These are phyloP conservation scores for Chondrosia reniformis DNA, from an alignment of 37 sponge, comb jelly and placozoan genomes.

Conservation along the genomic window DNA sequence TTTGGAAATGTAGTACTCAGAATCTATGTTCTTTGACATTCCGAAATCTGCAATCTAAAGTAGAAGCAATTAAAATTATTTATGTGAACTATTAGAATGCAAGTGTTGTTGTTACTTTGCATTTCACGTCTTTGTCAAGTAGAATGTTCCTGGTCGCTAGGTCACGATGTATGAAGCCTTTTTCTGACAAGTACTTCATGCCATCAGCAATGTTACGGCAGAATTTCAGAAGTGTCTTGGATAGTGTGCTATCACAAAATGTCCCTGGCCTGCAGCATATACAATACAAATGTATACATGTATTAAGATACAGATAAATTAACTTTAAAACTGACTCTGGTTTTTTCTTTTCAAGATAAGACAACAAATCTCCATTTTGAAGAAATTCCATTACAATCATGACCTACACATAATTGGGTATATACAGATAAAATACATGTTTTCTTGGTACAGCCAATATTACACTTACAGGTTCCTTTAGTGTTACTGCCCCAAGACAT, in stretches of 20 bases:
- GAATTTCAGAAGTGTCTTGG: not conserved
- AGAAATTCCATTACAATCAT: constrained; percentile 1
- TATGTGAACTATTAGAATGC: not conserved
- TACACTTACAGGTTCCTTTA: not conserved
- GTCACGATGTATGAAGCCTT: not conserved
- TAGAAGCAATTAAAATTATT: not conserved
- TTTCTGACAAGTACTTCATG: not conserved
- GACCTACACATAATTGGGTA: not conserved
- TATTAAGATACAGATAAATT: too few species aligned
- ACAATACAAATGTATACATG: not conserved
- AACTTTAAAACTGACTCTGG: too few species aligned
- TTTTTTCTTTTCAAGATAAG: not conserved
- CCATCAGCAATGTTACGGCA: not conserved
- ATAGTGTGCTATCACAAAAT: not conserved
- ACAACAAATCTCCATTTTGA: constrained; percentile 4
- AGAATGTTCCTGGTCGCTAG: constrained; percentile 6
- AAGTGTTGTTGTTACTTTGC: not conserved
- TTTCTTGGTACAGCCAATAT: not conserved
- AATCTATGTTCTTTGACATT: not conserved
- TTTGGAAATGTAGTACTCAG: constrained; percentile 4
- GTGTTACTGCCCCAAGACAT: not conserved
- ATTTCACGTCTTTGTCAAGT: not conserved
- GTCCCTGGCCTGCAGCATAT: not conserved
- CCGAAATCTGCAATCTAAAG: constrained; percentile 23
- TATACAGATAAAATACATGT: not conserved